Conservation (phyloP, 2,888 invertebrate genomes). For the Unio delphinus region DNA sequence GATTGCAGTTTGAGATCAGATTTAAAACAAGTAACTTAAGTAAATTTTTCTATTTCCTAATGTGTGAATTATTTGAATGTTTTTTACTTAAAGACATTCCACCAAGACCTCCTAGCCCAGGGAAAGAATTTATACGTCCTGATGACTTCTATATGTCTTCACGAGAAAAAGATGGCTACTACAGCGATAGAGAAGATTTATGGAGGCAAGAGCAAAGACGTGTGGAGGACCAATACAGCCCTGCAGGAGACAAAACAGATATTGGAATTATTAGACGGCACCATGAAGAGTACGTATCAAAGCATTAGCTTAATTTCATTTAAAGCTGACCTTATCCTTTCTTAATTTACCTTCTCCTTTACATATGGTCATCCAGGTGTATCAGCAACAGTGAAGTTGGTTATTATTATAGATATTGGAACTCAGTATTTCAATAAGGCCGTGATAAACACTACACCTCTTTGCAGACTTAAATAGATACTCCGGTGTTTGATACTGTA, state of each 20-base stretch:
- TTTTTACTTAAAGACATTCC: constrained; percentile 17
- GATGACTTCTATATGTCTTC: constrained; percentile 32
- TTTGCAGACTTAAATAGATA: too few species aligned
- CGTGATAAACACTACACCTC: too few species aligned
- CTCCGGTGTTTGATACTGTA: too few species aligned
- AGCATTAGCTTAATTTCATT: too few species aligned
- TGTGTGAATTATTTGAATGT: not conserved
- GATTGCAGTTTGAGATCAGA: not conserved
- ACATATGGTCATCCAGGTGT: too few species aligned
- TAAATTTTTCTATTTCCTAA: not conserved
- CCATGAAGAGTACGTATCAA: constrained; percentile 46
- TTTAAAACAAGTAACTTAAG: not conserved
- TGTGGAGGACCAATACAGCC: constrained; percentile 18
- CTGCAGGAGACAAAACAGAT: constrained; percentile 20
- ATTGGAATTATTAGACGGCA: constrained; percentile 29
- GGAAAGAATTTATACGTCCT: constrained; percentile 31
- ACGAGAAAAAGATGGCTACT: constrained; percentile 45
- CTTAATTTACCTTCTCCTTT: too few species aligned
- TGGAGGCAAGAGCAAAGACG: constrained; percentile 14
- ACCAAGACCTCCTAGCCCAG: constrained; percentile 42
- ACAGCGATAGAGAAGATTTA: constrained; percentile 49
- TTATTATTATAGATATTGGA: too few species aligned
- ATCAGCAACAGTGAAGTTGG: too few species aligned
- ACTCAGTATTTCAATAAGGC: too few species aligned
- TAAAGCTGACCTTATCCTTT: too few species aligned